Conservation (phyloP, 1,140 invertebrate genomes). For the Drosophila ironensis region DNA sequence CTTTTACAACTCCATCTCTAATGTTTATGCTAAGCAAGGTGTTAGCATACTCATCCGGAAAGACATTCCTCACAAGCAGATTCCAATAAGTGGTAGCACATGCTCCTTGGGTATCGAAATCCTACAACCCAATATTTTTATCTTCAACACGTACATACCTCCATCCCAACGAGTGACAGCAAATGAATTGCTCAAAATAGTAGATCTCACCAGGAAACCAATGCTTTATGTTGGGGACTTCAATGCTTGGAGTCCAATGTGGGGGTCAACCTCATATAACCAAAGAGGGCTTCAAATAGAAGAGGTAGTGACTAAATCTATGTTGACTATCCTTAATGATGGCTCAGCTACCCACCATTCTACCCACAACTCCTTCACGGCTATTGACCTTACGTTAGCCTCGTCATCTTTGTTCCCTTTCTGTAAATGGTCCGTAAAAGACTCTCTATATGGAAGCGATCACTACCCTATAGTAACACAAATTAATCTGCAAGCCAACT, state of each 20-base stretch:
- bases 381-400: no score
- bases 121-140: not conserved
- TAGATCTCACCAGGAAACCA: not conserved
- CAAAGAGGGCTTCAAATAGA: no score
- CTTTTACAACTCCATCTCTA: not conserved
- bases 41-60: not conserved
- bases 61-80: not conserved
- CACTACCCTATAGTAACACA: no score
- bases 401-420: no score
- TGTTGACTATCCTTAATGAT: no score
- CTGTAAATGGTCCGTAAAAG: no score
- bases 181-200: not conserved
- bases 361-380: no score
- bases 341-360: no score
- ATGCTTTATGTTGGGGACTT: not conserved
- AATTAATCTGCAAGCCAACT: no score
- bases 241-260: not conserved
- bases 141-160: not conserved
- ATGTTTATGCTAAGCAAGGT: not conserved
- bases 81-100: not conserved
- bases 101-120: not conserved
- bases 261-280: not conserved
- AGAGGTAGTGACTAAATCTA: no score
- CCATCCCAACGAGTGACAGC: not conserved
- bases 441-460: no score